Evolutionary conservation across 2,113 vertebrate genomes (phyloP).

Genomic region (Chascanopsetta lugubris): DNA sequence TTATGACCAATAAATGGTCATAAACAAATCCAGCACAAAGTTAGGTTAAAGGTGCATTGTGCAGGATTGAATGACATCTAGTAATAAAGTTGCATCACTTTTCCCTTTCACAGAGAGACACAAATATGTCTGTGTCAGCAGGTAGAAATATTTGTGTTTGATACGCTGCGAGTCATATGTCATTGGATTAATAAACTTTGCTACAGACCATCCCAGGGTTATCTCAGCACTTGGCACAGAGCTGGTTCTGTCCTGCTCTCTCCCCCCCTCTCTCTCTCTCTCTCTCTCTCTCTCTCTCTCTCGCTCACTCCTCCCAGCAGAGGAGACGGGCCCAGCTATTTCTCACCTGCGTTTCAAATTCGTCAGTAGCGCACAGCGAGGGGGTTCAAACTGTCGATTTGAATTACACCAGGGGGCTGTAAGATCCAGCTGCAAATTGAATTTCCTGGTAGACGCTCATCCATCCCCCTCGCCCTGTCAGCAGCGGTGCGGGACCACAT

Average conservation of each 20-base stretch:
- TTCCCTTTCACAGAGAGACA: not conserved
- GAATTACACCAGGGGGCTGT: conserved; percentile 57
- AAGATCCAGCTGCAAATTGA: conserved; percentile 67
- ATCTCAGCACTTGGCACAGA: conserved; percentile 16
- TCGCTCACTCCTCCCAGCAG: conserved; percentile 16
- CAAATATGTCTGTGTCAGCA: not conserved
- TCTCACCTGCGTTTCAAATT: conserved; percentile 70
- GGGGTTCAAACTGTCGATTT: conserved; percentile 57
- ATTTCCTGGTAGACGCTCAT: conserved; percentile 62
- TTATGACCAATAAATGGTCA: too few relatives aligned
- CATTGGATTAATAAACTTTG: conserved; percentile 1
- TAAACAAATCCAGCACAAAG: too few relatives aligned
- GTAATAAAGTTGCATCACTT: not conserved
- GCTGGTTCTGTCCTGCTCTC: conserved; percentile 44
- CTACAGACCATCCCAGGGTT: not conserved
- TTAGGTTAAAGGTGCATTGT: too few relatives aligned
- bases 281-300: conserved; percentile 20
- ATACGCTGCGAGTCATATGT: conserved; percentile 15
- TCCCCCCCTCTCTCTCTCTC: conserved; percentile 15
- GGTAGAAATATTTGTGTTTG: conserved; percentile 6
- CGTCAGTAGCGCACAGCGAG: conserved; percentile 59
- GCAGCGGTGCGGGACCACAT: conserved; percentile 11
- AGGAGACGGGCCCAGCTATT: conserved; percentile 53
- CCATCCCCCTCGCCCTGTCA: conserved; percentile 45
- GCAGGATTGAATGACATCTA: too few relatives aligned